Percentiles rank a stretch among this genome's conserved stretches.
Evolutionary conservation across 2,113 vertebrate species (phyloP).

Genomic region (Zapus hudsonius): DNA sequence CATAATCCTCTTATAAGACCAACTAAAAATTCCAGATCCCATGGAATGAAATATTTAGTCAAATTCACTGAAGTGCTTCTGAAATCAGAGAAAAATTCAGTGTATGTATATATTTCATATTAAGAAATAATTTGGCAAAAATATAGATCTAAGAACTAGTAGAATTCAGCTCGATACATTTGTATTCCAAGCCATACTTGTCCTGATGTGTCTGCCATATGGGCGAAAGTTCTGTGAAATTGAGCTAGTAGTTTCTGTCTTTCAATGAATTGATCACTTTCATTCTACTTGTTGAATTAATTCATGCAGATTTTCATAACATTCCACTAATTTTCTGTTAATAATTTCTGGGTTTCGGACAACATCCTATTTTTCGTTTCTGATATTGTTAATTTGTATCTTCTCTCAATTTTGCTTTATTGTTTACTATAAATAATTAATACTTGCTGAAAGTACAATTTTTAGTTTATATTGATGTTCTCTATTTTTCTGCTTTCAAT

Average conservation of each 20-base stretch:
- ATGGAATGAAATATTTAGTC: neutral
- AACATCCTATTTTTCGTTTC: neutral
- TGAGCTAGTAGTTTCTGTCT: neutral
- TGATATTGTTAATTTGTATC: neutral
- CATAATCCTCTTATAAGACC: neutral
- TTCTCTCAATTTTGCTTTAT: neutral
- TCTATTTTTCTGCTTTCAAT: conserved; percentile 20
- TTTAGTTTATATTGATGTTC: neutral
- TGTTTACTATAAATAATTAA: neutral
- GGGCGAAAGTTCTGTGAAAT: neutral
- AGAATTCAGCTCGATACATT: neutral
- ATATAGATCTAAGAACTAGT: neutral
- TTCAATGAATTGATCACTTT: neutral
- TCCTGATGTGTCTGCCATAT: neutral
- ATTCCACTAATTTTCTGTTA: neutral
- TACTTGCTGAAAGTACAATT: neutral
- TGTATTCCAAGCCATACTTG: neutral
- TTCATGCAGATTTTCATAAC: neutral
- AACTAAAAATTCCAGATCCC: neutral
- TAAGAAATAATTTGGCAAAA: conserved; percentile 22
- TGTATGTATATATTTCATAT: neutral
- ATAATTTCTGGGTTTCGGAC: neutral
- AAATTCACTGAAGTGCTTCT: neutral
- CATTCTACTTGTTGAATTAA: neutral
- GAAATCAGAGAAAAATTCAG: neutral